Percentiles rank a stretch among this genome's conserved stretches.
Conservation (phyloP, 1,140 invertebrate genomes). For the Myzus persicae region DNA sequence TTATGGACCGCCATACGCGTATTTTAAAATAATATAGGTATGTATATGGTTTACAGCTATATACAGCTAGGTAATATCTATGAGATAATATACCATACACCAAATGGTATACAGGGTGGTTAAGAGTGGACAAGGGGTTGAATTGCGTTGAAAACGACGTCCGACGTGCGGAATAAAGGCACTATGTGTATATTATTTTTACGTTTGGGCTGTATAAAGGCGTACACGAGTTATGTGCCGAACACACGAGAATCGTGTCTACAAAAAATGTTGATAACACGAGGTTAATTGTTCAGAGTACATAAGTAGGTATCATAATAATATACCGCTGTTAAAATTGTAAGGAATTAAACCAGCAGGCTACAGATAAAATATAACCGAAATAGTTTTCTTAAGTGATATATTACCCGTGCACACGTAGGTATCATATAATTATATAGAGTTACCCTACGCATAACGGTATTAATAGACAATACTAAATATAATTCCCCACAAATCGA, state of each 20-base stretch:
- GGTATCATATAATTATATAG: not conserved
- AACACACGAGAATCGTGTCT: not conserved
- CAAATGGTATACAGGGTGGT: not conserved
- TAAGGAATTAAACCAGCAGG: not conserved
- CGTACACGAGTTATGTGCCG: not conserved
- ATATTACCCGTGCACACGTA: not conserved
- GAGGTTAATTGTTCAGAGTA: not conserved
- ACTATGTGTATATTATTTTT: not conserved
- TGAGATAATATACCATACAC: not conserved
- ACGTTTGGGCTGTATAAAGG: not conserved
- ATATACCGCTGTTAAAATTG: not conserved
- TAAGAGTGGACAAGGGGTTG: not conserved
- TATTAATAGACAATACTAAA: not conserved
- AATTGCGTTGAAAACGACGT: not conserved
- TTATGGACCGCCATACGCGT: not conserved
- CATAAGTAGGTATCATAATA: not conserved
- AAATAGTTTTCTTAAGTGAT: constrained; percentile 12
- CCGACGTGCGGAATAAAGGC: not conserved
- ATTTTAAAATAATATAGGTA: not conserved
- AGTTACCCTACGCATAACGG: not conserved
- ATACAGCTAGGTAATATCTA: too few species aligned
- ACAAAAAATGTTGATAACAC: not conserved
- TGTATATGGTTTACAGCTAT: not conserved
- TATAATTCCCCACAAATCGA: not conserved
- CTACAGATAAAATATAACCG: not conserved